These are phyloP conservation scores for Trogon surrucura DNA, from an alignment of 2,113 vertebrate species.

Conservation along the genomic window DNA sequence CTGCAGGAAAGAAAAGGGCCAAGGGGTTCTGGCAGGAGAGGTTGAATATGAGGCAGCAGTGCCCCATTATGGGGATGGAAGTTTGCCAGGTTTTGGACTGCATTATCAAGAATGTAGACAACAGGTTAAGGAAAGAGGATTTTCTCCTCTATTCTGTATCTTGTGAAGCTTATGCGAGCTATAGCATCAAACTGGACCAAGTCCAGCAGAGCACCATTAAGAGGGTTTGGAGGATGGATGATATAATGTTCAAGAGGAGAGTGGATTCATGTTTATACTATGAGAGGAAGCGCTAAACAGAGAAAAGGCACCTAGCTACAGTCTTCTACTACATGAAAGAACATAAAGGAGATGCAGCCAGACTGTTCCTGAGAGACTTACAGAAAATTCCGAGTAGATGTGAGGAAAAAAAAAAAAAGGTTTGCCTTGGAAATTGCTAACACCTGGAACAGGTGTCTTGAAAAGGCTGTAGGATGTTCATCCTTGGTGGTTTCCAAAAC, in stretches of 20 bases:
- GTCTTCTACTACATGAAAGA: not conserved
- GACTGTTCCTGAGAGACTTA: not conserved
- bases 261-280: not conserved
- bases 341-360: not conserved
- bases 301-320: not conserved
- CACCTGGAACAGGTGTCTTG: not conserved
- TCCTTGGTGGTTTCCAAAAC: not conserved
- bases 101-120: not conserved
- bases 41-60: not conserved
- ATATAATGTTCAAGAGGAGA: not conserved
- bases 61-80: fast-evolving
- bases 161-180: not conserved
- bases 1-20: not conserved
- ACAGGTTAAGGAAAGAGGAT: not conserved
- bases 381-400: not conserved
- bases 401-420: not conserved
- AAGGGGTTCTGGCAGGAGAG: not conserved
- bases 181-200: not conserved
- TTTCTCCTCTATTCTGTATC: not conserved
- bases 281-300: not conserved
- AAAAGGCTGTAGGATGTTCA: not conserved
- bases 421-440: not conserved
- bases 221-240: not conserved
- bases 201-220: not conserved
- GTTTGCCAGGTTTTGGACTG: not conserved